Base-by-base conservation (phyloP, 1,140 invertebrate species). In the Papilio machaon region DNA sequence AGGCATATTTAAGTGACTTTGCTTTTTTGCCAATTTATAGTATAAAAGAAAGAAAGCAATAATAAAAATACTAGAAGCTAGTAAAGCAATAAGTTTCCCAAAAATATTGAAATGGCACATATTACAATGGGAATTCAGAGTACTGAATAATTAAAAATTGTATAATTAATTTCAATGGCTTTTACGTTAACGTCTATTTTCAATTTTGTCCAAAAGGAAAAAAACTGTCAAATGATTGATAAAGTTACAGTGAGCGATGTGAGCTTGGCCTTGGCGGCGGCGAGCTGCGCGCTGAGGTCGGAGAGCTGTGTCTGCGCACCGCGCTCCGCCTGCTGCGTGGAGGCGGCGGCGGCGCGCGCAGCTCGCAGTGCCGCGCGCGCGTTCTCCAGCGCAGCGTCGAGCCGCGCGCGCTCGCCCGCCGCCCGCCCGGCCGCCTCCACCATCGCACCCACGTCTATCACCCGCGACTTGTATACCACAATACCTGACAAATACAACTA, bases 391-490 rank as follows among this genome's bases (percentile, higher is more conserved):
- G 90, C 90, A 3, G 82, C 70, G 78, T 90, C 90, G 3, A 92
- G 87, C 0, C 85, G 83, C n/a, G 85, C 84, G 35, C 89, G 89
- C 78, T 79, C 80, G 15, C 82, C 82, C 70, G 86, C 86, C 73
- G 82, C 82, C 35, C 88, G 86, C 67, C 85, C 85, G n/a, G 81
- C 86, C 8, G 82, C 86, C 38, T 82, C 82, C 60, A 94, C 87
- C 79, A 91, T 82, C 70, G 91, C 89, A 74, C 89, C 88, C 80
- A 92, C 87, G 84, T 91, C 91, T 46, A 94, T 85, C 77, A 92
- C 85, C 17, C 92, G 91, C 3, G 86, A 87, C 76, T 90, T 90
- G 86, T 91, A 94, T 85, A 83, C 86, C 73, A 94, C 91, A 70
- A 94, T 75, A 11, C 91, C 92, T 92, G 84, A 15, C 9, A 75